phyloP scores from a whole-genome alignment of 2,888 invertebrate species.

The Bellardia pandia region DNA sequence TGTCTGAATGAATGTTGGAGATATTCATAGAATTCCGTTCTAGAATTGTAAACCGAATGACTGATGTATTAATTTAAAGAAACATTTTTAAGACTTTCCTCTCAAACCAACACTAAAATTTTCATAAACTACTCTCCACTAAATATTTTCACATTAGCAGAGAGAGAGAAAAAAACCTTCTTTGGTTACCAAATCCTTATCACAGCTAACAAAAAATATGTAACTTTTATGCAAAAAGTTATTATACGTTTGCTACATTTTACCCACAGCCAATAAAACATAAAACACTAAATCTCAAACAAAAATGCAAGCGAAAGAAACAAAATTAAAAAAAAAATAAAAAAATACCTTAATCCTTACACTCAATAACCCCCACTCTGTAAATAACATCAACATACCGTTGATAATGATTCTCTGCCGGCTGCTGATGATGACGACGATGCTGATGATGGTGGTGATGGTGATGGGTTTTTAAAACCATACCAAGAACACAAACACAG shows the following conservation, averaged over 20 bases:
- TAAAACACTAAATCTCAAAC: conserved; percentile 3
- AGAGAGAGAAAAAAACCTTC: not conserved
- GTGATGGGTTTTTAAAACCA: conserved; percentile 69
- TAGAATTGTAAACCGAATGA: not conserved
- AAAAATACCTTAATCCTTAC: conserved; percentile 67
- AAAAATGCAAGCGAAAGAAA: not conserved
- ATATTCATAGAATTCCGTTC: not conserved
- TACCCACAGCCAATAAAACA: conserved; percentile 23
- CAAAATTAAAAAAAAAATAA: conserved; percentile 26
- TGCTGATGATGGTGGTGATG: conserved; percentile 49
- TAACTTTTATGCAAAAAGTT: conserved; percentile 52
- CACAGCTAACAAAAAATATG: conserved; percentile 27
- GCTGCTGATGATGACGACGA: conserved; percentile 27
- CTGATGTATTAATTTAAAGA: too few species aligned
- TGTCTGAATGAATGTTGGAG: too few species aligned
- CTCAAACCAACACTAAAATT: too few species aligned
- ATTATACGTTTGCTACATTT: conserved; percentile 28
- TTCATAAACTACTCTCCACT: conserved; percentile 5
- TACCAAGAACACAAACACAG: conserved; percentile 14
- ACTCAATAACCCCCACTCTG: conserved; percentile 71
- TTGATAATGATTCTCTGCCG: conserved; percentile 59
- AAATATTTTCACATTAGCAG: conserved; percentile 20
- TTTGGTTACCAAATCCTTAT: conserved; percentile 40
- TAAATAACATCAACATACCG: conserved; percentile 72
- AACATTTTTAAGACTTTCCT: too few species aligned